Evolutionary conservation across 2,888 invertebrate species (phyloP).

Genomic region (Mylabris sibirica): DNA sequence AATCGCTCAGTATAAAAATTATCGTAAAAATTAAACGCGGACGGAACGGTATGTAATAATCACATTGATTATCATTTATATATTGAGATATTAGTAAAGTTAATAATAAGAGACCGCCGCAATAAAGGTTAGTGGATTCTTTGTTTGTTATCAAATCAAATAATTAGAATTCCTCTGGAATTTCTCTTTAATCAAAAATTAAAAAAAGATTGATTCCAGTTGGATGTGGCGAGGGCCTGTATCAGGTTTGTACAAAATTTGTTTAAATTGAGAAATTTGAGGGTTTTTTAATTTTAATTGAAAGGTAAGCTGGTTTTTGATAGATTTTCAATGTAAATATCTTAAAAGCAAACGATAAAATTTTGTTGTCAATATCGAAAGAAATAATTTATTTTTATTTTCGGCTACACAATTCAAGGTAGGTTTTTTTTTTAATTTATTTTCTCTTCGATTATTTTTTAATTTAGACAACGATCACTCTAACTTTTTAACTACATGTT

Average conservation of each 20-base stretch:
- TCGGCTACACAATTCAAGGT: slow-evolving; percentile 33
- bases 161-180: background rate
- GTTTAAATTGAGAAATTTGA: slow-evolving; percentile 21
- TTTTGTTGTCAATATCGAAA: too few relatives aligned
- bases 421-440: slow-evolving; percentile 25
- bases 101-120: slow-evolving; percentile 25
- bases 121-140: slow-evolving; percentile 49
- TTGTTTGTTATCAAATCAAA: slow-evolving; percentile 39
- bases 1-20: too few relatives aligned
- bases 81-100: too few relatives aligned
- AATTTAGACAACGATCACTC: slow-evolving; percentile 29
- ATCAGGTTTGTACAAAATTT: slow-evolving; percentile 38
- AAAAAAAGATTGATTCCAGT: slow-evolving; percentile 3
- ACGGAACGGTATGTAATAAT: slow-evolving; percentile 52
- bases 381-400: slow-evolving; percentile 24
- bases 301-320: slow-evolving; percentile 39
- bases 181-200: slow-evolving; percentile 29
- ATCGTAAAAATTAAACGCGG: slow-evolving; percentile 41
- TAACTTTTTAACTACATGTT: slow-evolving; percentile 28
- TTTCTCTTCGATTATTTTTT: background rate
- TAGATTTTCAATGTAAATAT: slow-evolving; percentile 33
- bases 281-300: slow-evolving; percentile 27
- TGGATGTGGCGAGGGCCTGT: slow-evolving; percentile 25
- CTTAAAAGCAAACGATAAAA: slow-evolving; percentile 17
- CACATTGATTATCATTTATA: slow-evolving; percentile 22